Evolutionary conservation across 2,888 invertebrate species (phyloP).

Genomic region (Microdon myrmicae): DNA sequence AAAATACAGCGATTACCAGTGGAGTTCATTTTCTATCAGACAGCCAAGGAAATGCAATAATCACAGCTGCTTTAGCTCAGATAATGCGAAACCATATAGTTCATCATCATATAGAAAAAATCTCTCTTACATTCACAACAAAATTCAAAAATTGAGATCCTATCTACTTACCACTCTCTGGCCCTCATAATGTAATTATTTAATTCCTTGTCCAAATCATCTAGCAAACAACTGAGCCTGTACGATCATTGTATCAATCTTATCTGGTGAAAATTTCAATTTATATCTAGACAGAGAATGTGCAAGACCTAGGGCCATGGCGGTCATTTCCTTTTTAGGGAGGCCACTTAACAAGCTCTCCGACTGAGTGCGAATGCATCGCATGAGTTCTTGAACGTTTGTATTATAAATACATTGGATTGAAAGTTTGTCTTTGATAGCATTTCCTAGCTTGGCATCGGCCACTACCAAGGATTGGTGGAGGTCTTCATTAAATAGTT

Average conservation of each 20-base stretch:
- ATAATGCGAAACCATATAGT: constrained; percentile 65
- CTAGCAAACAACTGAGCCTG: constrained; percentile 94
- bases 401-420: constrained; percentile 88
- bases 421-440: constrained; percentile 93
- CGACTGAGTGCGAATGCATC: constrained; percentile 94
- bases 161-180: constrained; percentile 79
- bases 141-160: too few relatives aligned
- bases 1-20: too few relatives aligned
- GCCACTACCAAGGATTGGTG: constrained; percentile 92
- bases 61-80: constrained; percentile 55
- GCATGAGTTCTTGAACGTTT: constrained; percentile 84
- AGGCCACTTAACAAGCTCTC: constrained; percentile 89
- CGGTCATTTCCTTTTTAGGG: constrained; percentile 91
- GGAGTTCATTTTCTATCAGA: constrained; percentile 53
- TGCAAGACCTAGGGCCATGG: constrained; percentile 95
- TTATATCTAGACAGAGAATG: constrained; percentile 94
- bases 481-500: constrained; percentile 80
- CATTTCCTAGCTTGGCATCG: constrained; percentile 93
- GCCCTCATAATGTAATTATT: constrained; percentile 98
- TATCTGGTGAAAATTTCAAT: constrained; percentile 98
- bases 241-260: constrained; percentile 99
- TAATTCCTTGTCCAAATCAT: constrained; percentile 97
- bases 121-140: not conserved
- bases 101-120: constrained; percentile 66
- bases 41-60: constrained; percentile 56